Percentiles rank a stretch among this genome's conserved stretches.
phyloP scores from a whole-genome alignment of 2,888 invertebrate genomes.

The Disparrhopalites patrizii region DNA sequence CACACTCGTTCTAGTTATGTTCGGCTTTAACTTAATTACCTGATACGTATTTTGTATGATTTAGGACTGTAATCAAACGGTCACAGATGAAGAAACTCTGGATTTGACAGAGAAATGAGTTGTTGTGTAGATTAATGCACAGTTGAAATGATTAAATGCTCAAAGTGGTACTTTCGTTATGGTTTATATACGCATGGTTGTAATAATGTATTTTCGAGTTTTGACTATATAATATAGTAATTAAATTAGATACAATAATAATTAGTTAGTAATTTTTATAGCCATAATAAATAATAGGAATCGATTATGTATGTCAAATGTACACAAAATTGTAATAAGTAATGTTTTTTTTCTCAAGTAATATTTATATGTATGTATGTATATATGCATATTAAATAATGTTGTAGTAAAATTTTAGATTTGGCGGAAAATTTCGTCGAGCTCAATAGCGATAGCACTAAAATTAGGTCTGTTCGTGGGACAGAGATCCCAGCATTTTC shows the following conservation, averaged over 20 bases:
- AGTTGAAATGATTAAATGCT: too few species aligned
- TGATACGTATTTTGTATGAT: too few species aligned
- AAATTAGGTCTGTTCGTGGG: slow-evolving; percentile 46
- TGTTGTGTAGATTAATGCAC: too few species aligned
- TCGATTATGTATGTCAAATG: not conserved
- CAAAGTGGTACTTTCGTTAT: too few species aligned
- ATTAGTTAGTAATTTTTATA: not conserved
- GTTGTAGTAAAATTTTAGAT: slow-evolving; percentile 2
- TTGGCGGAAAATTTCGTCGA: slow-evolving; percentile 37
- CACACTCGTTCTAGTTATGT: not conserved
- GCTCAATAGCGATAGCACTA: slow-evolving; percentile 40
- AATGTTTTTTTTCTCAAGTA: too few species aligned
- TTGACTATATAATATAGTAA: not conserved
- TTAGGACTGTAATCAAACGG: too few species aligned
- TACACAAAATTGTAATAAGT: not conserved
- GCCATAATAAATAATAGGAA: not conserved
- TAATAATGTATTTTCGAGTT: not conserved
- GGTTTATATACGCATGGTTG: not conserved
- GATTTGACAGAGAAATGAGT: too few species aligned
- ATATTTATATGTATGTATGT: too few species aligned
- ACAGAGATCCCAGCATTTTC: slow-evolving; percentile 42
- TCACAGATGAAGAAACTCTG: too few species aligned
- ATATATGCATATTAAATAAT: not conserved
- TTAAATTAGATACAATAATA: not conserved
- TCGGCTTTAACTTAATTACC: too few species aligned